Evolutionary conservation across 2,797 vertebrate genomes (phyloP).

Genomic region (Alcedo atthis): DNA sequence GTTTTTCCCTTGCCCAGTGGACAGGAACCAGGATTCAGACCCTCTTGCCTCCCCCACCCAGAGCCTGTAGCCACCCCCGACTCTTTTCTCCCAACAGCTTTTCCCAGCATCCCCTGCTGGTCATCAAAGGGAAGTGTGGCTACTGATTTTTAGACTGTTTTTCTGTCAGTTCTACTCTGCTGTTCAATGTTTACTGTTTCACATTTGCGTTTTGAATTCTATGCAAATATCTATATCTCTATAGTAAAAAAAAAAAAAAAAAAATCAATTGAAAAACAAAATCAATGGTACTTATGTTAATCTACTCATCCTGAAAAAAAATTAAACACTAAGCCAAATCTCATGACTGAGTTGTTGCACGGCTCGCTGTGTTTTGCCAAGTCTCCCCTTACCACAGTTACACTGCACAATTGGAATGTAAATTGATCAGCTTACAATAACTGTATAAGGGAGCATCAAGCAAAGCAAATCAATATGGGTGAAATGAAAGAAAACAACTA

Average conservation of each 20-base stretch:
- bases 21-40: no score
- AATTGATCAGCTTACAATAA: slow-evolving; percentile 19
- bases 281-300: slow-evolving; percentile 17
- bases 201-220: no score
- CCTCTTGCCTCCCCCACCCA: no score
- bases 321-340: not conserved
- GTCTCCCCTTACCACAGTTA: not conserved
- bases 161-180: no score
- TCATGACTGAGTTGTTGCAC: not conserved
- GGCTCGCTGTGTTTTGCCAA: not conserved
- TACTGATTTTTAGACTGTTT: no score
- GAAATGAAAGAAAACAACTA: not conserved
- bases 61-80: no score
- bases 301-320: slow-evolving; percentile 1
- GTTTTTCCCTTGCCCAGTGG: no score
- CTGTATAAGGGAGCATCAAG: not conserved
- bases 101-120: no score
- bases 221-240: not conserved
- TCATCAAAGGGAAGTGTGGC: no score
- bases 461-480: not conserved
- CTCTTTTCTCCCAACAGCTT: no score
- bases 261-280: not conserved
- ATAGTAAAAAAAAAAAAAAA: not conserved
- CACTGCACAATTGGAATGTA: not conserved
- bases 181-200: no score